Evolutionary conservation across 2,797 vertebrate genomes (phyloP).

Genomic region (Phaenicophaeus curvirostris): DNA sequence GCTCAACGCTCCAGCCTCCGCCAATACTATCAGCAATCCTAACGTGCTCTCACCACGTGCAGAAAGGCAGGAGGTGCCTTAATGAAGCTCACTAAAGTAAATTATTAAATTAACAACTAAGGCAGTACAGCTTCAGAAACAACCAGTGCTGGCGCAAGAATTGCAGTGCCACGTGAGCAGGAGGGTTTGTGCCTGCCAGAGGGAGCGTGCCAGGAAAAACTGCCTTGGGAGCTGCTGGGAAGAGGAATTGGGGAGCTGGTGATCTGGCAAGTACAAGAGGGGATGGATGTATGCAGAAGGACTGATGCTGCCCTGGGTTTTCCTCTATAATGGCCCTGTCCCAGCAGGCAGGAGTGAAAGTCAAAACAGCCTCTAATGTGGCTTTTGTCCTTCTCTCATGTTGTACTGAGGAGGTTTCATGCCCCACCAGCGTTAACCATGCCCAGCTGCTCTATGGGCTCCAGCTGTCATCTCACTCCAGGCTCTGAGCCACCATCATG

Average conservation of each 20-base stretch:
- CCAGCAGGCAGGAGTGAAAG: background rate
- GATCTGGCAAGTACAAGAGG: background rate
- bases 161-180: fast-evolving
- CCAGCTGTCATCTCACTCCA: background rate
- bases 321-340: fast-evolving
- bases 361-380: background rate
- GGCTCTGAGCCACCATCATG: background rate
- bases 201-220: fast-evolving
- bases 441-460: background rate
- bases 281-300: background rate
- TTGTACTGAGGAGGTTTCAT: fast-evolving
- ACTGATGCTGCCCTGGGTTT: background rate
- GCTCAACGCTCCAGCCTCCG: fast-evolving
- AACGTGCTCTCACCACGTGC: background rate
- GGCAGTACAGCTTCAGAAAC: background rate
- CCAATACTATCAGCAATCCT: fast-evolving
- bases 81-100: conserved; percentile 27
- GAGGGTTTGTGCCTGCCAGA: fast-evolving
- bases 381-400: fast-evolving
- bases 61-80: conserved; percentile 17
- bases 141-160: background rate
- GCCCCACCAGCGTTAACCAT: background rate
- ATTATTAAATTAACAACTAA: conserved; percentile 50
- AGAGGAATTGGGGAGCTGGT: fast-evolving
- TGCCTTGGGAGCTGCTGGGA: fast-evolving